These are phyloP conservation scores for Casuarius casuarius DNA, from an alignment of 2,113 vertebrate species.

Conservation along the genomic window DNA sequence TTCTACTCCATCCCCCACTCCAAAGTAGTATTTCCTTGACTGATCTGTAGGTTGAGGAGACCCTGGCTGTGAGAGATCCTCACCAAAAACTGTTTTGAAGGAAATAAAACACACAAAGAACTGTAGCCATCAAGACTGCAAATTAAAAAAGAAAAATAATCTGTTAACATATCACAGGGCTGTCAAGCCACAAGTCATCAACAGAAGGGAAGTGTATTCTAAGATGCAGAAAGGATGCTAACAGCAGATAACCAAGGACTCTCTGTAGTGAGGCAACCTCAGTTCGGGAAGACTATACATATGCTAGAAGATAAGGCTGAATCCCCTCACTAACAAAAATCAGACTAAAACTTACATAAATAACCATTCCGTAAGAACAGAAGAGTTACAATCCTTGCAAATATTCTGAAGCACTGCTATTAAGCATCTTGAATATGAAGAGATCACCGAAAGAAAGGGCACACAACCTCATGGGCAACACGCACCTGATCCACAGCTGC, in stretches of 20 bases:
- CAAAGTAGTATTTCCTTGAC: rapidly evolving
- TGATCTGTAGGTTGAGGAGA: background rate
- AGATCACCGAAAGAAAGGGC: background rate
- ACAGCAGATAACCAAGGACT: background rate
- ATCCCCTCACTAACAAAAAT: background rate
- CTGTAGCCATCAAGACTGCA: background rate
- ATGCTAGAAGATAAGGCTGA: background rate
- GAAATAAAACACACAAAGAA: background rate
- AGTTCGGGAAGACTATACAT: background rate
- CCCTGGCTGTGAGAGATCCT: background rate
- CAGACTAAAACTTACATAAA: rapidly evolving
- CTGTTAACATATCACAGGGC: background rate
- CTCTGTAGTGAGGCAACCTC: background rate
- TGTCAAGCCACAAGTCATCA: background rate
- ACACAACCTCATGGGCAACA: background rate
- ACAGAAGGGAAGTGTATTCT: background rate
- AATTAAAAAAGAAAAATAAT: background rate
- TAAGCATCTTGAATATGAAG: background rate
- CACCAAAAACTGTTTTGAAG: background rate
- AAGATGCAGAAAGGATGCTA: background rate
- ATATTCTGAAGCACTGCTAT: background rate
- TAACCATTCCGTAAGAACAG: background rate
- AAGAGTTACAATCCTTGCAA: background rate
- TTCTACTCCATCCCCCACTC: background rate
- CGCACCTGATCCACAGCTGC: background rate